Evolutionary conservation across 2,888 invertebrate species (phyloP).

Genomic region (Orthosia gothica): DNA sequence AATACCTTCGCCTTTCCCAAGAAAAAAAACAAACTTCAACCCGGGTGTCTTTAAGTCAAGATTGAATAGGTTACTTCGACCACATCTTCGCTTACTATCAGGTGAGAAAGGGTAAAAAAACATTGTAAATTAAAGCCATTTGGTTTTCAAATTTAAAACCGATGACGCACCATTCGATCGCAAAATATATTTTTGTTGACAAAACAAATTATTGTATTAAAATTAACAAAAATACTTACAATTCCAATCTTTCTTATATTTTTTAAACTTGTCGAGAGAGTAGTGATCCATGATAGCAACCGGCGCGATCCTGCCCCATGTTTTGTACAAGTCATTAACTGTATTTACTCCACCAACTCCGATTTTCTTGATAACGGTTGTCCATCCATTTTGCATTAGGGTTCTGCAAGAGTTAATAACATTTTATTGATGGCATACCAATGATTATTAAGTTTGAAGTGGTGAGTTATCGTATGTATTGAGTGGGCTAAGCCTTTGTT

Average conservation of each 20-base stretch:
- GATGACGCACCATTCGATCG: too few species aligned
- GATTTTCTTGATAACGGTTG: conserved; percentile 43
- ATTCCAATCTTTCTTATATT: conserved; percentile 71
- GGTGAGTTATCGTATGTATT: conserved; percentile 14
- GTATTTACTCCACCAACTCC: conserved; percentile 19
- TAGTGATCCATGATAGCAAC: conserved; percentile 61
- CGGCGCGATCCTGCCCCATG: conserved; percentile 37
- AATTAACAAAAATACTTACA: conserved; percentile 62
- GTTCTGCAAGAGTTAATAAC: conserved; percentile 54
- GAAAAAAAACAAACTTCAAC: too few species aligned
- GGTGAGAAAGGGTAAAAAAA: too few species aligned
- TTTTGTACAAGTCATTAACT: conserved; percentile 47
- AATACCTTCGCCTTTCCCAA: too few species aligned
- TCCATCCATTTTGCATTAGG: conserved; percentile 57
- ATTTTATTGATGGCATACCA: conserved; percentile 26
- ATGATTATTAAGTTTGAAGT: conserved; percentile 33
- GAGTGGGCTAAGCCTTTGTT: conserved; percentile 1
- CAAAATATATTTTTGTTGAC: too few species aligned
- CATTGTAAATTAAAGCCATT: too few species aligned
- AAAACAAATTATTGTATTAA: too few species aligned
- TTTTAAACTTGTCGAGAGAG: conserved; percentile 67
- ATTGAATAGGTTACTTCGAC: too few species aligned
- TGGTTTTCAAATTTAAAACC: too few species aligned
- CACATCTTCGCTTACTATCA: too few species aligned
- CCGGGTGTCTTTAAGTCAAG: too few species aligned